phyloP scores from a whole-genome alignment of 2,888 invertebrate species.

The Ecliptopera silaceata region DNA sequence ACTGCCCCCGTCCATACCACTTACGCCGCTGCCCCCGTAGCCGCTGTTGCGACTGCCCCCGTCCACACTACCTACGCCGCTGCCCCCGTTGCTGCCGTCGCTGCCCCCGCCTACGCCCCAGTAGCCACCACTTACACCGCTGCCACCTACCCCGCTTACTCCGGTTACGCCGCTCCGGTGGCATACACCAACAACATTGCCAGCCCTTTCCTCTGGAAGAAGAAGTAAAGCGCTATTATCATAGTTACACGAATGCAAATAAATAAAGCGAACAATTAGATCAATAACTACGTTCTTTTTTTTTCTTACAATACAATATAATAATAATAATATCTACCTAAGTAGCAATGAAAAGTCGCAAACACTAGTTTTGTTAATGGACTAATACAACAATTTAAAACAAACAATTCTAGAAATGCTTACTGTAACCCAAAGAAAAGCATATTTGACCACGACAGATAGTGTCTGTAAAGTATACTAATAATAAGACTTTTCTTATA shows the following conservation, averaged over 20 bases:
- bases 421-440: too few species aligned
- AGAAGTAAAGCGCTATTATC: constrained; percentile 5
- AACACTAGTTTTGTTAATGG: too few species aligned
- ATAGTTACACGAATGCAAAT: neutral
- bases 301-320: too few species aligned
- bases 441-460: too few species aligned
- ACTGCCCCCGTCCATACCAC: constrained; percentile 2
- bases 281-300: too few species aligned
- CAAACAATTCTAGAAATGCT: too few species aligned
- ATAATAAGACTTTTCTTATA: too few species aligned
- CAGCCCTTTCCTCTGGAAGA: constrained; percentile 14
- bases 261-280: neutral
- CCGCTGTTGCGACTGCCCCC: neutral
- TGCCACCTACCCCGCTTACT: constrained; percentile 5
- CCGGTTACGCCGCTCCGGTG: constrained; percentile 2
- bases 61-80: neutral
- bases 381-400: too few species aligned
- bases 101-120: neutral
- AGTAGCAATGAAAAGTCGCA: too few species aligned
- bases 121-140: neutral
- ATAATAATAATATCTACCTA: too few species aligned
- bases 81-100: neutral
- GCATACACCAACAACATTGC: neutral
- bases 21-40: constrained; percentile 4
- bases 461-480: too few species aligned